These are phyloP conservation scores for Serinus canaria DNA, from an alignment of 2,113 vertebrate species.

Conservation along the genomic window DNA sequence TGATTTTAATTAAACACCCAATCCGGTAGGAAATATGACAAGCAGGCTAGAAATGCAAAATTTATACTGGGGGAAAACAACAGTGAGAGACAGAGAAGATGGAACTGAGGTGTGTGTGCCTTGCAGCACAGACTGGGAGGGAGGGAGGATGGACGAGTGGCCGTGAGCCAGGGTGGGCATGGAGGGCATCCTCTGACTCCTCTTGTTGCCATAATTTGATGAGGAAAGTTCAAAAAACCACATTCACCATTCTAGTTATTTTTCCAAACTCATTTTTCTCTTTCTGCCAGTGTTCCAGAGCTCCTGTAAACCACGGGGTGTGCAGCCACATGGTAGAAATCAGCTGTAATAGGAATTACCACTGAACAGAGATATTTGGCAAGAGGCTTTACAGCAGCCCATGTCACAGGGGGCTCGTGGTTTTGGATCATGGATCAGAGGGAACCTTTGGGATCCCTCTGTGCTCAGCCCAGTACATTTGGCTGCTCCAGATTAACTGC, in stretches of 20 bases:
- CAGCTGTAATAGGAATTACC: background rate
- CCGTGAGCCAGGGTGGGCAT: background rate
- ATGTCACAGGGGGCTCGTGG: background rate
- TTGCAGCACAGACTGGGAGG: background rate
- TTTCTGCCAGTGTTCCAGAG: background rate
- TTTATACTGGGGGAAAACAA: conserved; percentile 5
- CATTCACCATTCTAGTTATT: background rate
- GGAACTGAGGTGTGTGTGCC: background rate
- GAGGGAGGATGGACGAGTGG: background rate
- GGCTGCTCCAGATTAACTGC: background rate
- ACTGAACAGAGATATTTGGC: background rate
- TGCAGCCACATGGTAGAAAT: background rate
- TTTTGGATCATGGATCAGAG: background rate
- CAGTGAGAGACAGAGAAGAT: background rate
- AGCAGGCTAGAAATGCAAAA: conserved; percentile 69
- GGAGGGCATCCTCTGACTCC: background rate
- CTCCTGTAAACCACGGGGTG: background rate
- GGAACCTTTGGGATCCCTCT: background rate
- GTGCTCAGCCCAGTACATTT: rapidly evolving
- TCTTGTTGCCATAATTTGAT: background rate
- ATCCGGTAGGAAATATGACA: conserved; percentile 84
- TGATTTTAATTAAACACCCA: conserved; percentile 90
- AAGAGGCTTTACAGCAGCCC: background rate
- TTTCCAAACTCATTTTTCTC: background rate
- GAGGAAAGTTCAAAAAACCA: background rate